Evolutionary conservation across 2,888 invertebrate genomes (phyloP).

Genomic region (Molorchus minor): DNA sequence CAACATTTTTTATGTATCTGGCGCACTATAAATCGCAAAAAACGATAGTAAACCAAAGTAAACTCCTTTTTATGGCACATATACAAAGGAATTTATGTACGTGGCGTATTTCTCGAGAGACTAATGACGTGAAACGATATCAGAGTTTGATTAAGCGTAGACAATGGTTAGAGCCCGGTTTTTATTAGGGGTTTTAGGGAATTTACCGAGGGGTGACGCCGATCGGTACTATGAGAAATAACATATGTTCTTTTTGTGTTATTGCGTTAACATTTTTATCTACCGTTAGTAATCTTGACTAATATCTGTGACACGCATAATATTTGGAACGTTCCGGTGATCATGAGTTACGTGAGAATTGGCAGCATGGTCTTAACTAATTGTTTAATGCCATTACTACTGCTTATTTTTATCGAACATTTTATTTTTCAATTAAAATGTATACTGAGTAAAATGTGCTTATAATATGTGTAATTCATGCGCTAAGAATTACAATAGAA

Average conservation of each 20-base stretch:
- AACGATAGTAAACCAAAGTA: slow-evolving; percentile 1
- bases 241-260: slow-evolving; percentile 47
- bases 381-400: too few species aligned
- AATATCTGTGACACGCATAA: slow-evolving; percentile 22
- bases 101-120: slow-evolving; percentile 41
- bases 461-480: neutral
- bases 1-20: neutral
- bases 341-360: slow-evolving; percentile 15
- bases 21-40: neutral
- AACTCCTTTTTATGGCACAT: slow-evolving; percentile 19
- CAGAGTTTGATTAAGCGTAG: slow-evolving; percentile 53
- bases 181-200: slow-evolving; percentile 45
- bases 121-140: slow-evolving; percentile 49
- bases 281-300: slow-evolving; percentile 29
- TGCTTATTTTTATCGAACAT: too few species aligned
- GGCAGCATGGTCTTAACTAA: slow-evolving; percentile 10
- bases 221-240: slow-evolving; percentile 47
- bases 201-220: slow-evolving; percentile 43
- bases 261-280: slow-evolving; percentile 25
- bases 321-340: neutral
- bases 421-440: too few species aligned
- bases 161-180: slow-evolving; percentile 42
- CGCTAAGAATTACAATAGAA: neutral
- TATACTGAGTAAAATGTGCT: neutral
- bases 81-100: slow-evolving; percentile 39